phyloP scores from a whole-genome alignment of 1,140 invertebrate species.

The Acromyrmex echinatior region DNA sequence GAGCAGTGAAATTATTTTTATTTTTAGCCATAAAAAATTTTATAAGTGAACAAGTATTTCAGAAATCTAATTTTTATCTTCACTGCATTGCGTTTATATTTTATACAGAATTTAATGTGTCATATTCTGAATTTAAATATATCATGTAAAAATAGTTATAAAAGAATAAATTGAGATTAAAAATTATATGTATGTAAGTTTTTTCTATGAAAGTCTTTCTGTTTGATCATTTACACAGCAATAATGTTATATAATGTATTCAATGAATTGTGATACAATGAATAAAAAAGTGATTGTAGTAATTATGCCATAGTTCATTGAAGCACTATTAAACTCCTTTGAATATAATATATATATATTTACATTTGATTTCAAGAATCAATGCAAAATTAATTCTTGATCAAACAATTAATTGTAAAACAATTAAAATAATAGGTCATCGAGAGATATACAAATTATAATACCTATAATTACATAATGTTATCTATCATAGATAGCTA shows the following conservation, averaged over 20 bases:
- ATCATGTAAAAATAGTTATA: background rate
- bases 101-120: background rate
- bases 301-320: background rate
- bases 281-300: background rate
- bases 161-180: background rate
- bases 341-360: background rate
- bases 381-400: background rate
- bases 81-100: constrained; percentile 15
- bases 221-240: background rate
- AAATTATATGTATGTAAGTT: background rate
- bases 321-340: background rate
- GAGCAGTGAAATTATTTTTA: background rate
- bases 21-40: background rate
- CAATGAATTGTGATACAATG: background rate
- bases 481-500: background rate
- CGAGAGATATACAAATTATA: constrained; percentile 5
- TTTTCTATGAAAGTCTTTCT: background rate
- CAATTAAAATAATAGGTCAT: background rate
- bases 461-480: background rate
- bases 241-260: background rate
- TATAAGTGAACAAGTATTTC: background rate
- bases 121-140: background rate
- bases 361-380: background rate
- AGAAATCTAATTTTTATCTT: background rate
- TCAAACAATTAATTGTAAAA: background rate